Conservation (phyloP, 2,888 invertebrate genomes). For the Pteria penguin region DNA sequence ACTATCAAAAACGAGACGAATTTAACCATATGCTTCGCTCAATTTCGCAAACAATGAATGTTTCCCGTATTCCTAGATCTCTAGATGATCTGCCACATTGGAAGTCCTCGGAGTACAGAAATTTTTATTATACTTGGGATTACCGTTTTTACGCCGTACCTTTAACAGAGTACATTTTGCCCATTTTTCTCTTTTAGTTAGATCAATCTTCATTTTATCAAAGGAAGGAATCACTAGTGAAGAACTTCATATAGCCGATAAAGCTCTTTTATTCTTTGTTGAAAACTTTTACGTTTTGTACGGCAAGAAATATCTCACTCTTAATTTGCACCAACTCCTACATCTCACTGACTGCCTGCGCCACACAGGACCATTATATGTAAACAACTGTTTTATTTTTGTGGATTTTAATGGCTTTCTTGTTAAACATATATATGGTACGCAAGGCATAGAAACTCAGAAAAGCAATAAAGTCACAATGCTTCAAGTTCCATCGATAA, state of each 20-base stretch:
- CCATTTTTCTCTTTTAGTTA: constrained; percentile 20
- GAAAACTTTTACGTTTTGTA: constrained; percentile 2
- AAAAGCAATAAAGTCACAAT: neutral
- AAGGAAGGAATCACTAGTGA: neutral
- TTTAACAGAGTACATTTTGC: neutral
- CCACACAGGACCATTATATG: constrained; percentile 8
- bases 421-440: constrained; percentile 33
- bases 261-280: constrained; percentile 12
- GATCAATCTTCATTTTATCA: constrained; percentile 6
- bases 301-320: neutral
- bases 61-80: constrained; percentile 20
- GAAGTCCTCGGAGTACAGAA: constrained; percentile 33
- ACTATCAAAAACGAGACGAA: neutral
- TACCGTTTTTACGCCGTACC: constrained; percentile 5
- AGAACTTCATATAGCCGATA: constrained; percentile 6
- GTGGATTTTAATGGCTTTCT: constrained; percentile 36
- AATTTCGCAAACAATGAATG: constrained; percentile 30
- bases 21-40: neutral
- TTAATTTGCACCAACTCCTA: constrained; percentile 25
- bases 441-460: constrained; percentile 25
- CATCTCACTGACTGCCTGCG: constrained; percentile 16
- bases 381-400: constrained; percentile 33
- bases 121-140: constrained; percentile 29
- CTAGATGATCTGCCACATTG: constrained; percentile 18
- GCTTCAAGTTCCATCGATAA: neutral